Evolutionary conservation across 1,140 invertebrate species (phyloP), one percentile per base, ranked within the genome.

Genomic region (Yoshiicerus persimilis): DNA sequence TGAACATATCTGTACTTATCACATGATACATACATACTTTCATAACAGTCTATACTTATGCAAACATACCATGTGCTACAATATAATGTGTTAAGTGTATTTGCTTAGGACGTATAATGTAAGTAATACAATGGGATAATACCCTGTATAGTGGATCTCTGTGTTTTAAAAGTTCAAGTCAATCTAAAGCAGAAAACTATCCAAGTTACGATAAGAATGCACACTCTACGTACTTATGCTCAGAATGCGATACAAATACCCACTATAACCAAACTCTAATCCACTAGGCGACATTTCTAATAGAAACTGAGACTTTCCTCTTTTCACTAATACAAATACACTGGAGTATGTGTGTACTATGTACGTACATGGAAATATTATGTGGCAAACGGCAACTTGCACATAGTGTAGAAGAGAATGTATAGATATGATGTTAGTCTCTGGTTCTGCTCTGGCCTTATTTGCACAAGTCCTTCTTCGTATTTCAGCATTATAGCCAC

Each of bases 401-500:
- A 56, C 47, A n/a, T n/a, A 56, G 3, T n/a, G 38, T 6, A 39
- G 38, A 11, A 13, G 38, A 56, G 47, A n/a, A 56, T n/a, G 47
- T 56, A 56, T n/a, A 56, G n/a, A 56, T 39, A 11, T 39, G 38
- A 39, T 39, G 47, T 4, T 16, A 56, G 47, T 56, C 47, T 56
- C 47, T 36, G 75, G 34, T 32, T n/a, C 11, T 16, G 70, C 13
- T 34, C 32, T 77, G 34, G 34, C 38, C 75, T 32, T 80, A 80
- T 80, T 80, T 80, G 75, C 83, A 47, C 83, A 84, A 84, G 83
- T 38, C 27, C 84, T 88, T 34, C 64, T 87, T 88, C 86, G 86
- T 90, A 90, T 89, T 88, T 90, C 66, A 90, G 89, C 86, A 89
- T 90, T 89, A 90, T 88, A 34, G 87, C 88, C 87, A 86, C 89